Evolutionary conservation across 2,113 vertebrate genomes (phyloP).

Genomic region (Oryzias celebensis): DNA sequence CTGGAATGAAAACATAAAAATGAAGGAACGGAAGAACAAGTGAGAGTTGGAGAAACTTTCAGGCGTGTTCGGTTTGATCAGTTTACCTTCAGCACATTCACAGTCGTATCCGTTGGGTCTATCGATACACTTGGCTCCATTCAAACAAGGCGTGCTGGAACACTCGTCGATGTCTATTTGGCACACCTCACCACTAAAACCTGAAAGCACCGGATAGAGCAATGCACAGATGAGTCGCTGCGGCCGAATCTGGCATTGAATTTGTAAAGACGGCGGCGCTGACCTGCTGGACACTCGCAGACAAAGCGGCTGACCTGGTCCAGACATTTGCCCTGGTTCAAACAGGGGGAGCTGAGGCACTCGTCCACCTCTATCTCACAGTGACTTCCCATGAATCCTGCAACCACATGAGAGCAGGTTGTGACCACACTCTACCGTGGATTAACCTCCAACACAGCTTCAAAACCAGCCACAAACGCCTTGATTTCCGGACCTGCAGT

Average conservation of each 20-base stretch:
- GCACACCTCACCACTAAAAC: slow-evolving; percentile 90
- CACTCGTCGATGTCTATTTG: slow-evolving; percentile 95
- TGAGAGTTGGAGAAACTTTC: neutral
- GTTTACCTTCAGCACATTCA: slow-evolving; percentile 90
- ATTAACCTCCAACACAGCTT: neutral
- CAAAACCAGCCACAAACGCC: neutral
- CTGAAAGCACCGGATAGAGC: slow-evolving; percentile 61
- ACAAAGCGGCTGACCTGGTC: slow-evolving; percentile 85
- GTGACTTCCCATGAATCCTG: slow-evolving; percentile 84
- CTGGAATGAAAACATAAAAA: slow-evolving; percentile 58
- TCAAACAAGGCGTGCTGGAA: slow-evolving; percentile 91
- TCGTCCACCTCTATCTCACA: slow-evolving; percentile 85
- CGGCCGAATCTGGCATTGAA: neutral
- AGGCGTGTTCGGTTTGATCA: too few species aligned
- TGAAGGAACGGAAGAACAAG: neutral
- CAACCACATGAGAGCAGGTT: neutral
- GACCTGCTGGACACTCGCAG: slow-evolving; percentile 86
- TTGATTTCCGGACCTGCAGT: too few species aligned
- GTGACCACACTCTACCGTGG: neutral
- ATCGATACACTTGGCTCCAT: slow-evolving; percentile 93
- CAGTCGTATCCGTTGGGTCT: slow-evolving; percentile 93
- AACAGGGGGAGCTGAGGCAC: slow-evolving; percentile 85
- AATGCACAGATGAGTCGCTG: neutral
- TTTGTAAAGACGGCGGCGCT: slow-evolving; percentile 32
- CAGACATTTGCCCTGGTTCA: slow-evolving; percentile 84